Conservation (phyloP, 2,888 invertebrate genomes). For the Actias luna region DNA sequence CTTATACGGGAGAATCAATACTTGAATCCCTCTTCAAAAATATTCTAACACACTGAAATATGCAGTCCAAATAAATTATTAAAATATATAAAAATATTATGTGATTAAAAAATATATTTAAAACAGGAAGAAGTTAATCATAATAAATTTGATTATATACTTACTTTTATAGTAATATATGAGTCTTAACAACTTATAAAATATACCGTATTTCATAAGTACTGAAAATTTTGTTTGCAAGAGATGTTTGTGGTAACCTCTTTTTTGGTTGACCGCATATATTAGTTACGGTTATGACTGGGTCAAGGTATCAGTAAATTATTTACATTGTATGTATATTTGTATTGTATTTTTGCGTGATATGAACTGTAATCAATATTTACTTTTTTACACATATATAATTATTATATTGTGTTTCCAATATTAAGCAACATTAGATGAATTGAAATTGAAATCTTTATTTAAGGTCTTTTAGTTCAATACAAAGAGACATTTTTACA, state of each 20-base stretch:
- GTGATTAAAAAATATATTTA: no score
- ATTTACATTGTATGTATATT: not conserved
- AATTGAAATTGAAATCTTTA: no score
- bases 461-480: no score
- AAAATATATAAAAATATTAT: no score
- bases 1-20: no score
- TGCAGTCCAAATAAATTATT: no score
- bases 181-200: not conserved
- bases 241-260: not conserved
- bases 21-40: no score
- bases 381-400: no score
- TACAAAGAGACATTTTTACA: no score
- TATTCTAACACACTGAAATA: no score
- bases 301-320: constrained; percentile 17
- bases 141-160: not conserved
- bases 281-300: constrained; percentile 22
- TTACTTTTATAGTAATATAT: not conserved
- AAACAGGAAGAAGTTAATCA: not conserved
- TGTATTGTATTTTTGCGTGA: not conserved
- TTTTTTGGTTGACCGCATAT: constrained; percentile 12
- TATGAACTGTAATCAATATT: not conserved
- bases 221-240: not conserved
- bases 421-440: no score
- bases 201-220: not conserved
- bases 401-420: no score